Conservation (phyloP, 2,888 invertebrate genomes). For the Philereme transversata region DNA sequence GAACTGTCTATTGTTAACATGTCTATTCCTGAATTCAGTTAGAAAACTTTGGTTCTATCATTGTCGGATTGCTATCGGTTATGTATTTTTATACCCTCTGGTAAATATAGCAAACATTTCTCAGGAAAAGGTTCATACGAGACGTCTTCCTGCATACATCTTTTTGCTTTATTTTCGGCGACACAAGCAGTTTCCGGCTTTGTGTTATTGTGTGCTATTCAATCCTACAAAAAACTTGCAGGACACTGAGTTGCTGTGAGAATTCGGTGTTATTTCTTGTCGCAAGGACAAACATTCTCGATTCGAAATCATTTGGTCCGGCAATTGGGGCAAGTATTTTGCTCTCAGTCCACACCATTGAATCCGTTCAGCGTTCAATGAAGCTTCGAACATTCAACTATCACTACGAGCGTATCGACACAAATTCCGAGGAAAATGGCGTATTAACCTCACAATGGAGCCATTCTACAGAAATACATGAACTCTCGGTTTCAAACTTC, state of each 20-base stretch:
- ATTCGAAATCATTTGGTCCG: slow-evolving; percentile 6
- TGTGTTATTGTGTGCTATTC: slow-evolving; percentile 3
- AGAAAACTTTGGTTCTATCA: slow-evolving; percentile 5
- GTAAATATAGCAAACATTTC: not conserved
- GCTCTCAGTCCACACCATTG: slow-evolving; percentile 24
- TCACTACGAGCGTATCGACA: slow-evolving; percentile 26
- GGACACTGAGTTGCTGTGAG: not conserved
- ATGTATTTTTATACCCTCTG: not conserved
- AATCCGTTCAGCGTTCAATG: slow-evolving; percentile 22
- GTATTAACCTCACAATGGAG: slow-evolving; percentile 29
- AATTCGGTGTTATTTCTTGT: not conserved
- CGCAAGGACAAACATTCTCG: not conserved
- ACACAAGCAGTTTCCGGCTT: slow-evolving; percentile 7
- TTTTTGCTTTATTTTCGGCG: slow-evolving; percentile 16
- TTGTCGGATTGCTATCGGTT: slow-evolving; percentile 1
- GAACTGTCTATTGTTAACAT: slow-evolving; percentile 4
- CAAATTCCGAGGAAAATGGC: slow-evolving; percentile 30
- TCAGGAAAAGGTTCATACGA: slow-evolving; percentile 11
- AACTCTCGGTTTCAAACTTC: slow-evolving; percentile 15
- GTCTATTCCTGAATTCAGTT: slow-evolving; percentile 7
- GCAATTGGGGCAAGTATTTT: slow-evolving; percentile 16
- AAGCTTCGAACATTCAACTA: slow-evolving; percentile 29
- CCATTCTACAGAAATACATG: slow-evolving; percentile 22
- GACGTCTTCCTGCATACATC: slow-evolving; percentile 1
- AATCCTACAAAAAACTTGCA: not conserved